Evolutionary conservation across 2,888 invertebrate species (phyloP).

Genomic region (Andricus curvator): DNA sequence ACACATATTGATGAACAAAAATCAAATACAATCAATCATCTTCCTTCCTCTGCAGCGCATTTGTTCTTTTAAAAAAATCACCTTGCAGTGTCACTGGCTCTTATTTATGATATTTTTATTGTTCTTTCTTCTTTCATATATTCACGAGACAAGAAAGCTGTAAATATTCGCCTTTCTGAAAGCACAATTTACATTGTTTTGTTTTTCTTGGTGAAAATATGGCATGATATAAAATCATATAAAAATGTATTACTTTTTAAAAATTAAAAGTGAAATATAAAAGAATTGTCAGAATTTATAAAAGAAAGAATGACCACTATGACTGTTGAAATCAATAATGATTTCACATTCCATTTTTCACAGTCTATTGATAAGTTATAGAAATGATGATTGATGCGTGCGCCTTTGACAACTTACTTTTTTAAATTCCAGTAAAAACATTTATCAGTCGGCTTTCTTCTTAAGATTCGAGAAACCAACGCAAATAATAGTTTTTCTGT

Average conservation of each 20-base stretch:
- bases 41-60: neutral
- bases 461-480: neutral
- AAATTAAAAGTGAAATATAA: neutral
- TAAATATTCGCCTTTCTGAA: neutral
- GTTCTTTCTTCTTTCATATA: neutral
- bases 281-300: neutral
- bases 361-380: neutral
- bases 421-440: constrained; percentile 18
- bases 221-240: no score
- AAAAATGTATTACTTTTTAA: no score
- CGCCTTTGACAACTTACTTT: constrained; percentile 20
- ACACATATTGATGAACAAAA: constrained; percentile 27
- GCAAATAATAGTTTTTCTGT: constrained; percentile 10
- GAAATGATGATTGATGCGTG: neutral
- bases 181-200: neutral
- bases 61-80: neutral
- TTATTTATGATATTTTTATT: neutral
- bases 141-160: constrained; percentile 17
- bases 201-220: neutral
- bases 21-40: constrained; percentile 4
- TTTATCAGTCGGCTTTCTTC: constrained; percentile 1
- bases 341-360: constrained; percentile 14
- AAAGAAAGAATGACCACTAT: constrained; percentile 7
- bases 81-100: neutral
- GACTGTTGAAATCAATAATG: constrained; percentile 12